phyloP scores from a whole-genome alignment of 30 jellyfish, hydroid and myxozoan species.

The Hydractinia echinata region DNA sequence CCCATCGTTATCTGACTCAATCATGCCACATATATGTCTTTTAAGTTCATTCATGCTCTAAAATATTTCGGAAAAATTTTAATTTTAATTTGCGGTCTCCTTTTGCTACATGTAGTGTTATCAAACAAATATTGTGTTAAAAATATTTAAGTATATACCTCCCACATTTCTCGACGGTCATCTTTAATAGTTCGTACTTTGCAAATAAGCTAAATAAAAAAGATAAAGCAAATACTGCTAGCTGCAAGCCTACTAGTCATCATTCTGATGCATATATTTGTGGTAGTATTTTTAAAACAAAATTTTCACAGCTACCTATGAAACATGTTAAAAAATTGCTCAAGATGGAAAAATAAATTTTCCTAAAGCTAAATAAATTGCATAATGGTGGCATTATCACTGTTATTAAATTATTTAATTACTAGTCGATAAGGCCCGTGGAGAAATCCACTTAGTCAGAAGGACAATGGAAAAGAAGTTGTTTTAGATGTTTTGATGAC shows the following conservation, averaged over 20 bases:
- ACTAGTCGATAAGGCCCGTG: no score
- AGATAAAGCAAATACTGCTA: background rate
- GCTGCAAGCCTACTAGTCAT: no score
- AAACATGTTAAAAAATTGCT: no score
- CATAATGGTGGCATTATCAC: no score
- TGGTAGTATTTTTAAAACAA: no score
- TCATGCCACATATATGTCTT: conserved; percentile 72
- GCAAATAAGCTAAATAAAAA: conserved; percentile 75
- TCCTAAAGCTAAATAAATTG: no score
- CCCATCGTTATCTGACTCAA: conserved; percentile 97
- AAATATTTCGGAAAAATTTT: background rate
- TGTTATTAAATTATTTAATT: no score
- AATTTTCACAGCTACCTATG: no score
- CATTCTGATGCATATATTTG: no score
- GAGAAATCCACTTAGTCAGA: no score
- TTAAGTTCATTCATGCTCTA: conserved; percentile 82
- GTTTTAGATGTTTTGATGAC: no score
- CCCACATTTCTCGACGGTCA: conserved; percentile 92
- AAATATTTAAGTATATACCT: conserved; percentile 37
- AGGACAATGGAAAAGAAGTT: no score
- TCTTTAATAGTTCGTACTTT: conserved; percentile 80
- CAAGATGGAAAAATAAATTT: background rate
- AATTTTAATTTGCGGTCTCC: background rate
- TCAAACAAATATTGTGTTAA: background rate
- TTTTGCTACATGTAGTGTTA: background rate